phyloP scores from a whole-genome alignment of 2,888 invertebrate genomes.

The Heliconius sara region DNA sequence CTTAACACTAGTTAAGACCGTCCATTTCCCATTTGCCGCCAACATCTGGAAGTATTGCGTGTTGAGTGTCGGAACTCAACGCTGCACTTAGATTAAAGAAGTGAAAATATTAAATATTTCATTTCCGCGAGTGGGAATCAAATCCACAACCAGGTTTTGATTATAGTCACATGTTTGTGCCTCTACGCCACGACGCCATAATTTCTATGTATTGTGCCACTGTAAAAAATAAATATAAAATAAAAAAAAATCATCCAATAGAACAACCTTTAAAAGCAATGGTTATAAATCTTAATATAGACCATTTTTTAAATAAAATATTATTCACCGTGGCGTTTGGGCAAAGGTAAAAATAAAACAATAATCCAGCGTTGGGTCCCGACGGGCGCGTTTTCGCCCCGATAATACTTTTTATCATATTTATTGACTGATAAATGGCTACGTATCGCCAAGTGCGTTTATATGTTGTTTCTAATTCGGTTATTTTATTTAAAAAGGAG shows the following conservation, averaged over 20 bases:
- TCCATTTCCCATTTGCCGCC: no score
- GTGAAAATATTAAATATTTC: no score
- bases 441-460: slow-evolving; percentile 74
- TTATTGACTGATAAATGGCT: slow-evolving; percentile 82
- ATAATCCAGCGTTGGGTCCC: slow-evolving; percentile 71
- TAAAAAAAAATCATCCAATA: not conserved
- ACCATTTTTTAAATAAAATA: slow-evolving; percentile 76
- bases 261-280: slow-evolving; percentile 10
- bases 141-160: no score
- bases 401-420: slow-evolving; percentile 84
- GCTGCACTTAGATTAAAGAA: no score
- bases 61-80: no score
- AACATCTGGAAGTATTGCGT: no score
- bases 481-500: slow-evolving; percentile 37
- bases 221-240: not conserved
- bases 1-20: no score
- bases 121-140: no score
- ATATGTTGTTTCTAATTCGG: slow-evolving; percentile 65
- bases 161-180: no score
- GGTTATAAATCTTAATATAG: slow-evolving; percentile 75
- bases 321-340: slow-evolving; percentile 63
- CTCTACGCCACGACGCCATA: not conserved
- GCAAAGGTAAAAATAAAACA: slow-evolving; percentile 80
- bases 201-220: not conserved
- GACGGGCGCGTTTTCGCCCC: slow-evolving; percentile 75